Evolutionary conservation across 2,113 vertebrate species (phyloP), one percentile per base, ranked within the genome.

Genomic region (Noturus placidus): DNA sequence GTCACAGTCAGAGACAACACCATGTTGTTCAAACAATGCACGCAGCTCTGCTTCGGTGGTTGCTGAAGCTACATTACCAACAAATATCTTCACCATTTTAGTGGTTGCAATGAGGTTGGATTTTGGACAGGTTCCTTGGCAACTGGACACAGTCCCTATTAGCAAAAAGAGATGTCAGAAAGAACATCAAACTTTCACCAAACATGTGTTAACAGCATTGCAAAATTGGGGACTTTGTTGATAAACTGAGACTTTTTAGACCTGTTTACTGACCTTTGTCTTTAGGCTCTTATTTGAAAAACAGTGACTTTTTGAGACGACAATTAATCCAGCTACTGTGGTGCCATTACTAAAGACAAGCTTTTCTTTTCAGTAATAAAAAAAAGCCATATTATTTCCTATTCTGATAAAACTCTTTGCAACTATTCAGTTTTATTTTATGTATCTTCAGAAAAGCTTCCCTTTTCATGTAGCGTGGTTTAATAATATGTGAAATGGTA

Each of bases 51-150:
- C 90, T 69, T 94, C 92, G 0, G 93, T 94, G 79, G 93, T 93
- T 0, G 90, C 90, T 25, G 93, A 91, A 70, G 93, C 93, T 82
- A 95, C 89, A 54, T 94, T 94, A 76, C 94, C 94, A 35, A 95
- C 93, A 84, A 95, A 95, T 87, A 95, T 93, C 92, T 95, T 95
- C 90, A 95, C 94, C 94, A 95, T 94, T 70, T 88, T 86, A 80
- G 46, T 52, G 50, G 82, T 35, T 80, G 4, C 22, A 38, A 82
- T n/a, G 33, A 79, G 35, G 54, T 54, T 10, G 54, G 46, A 30
- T 3, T 52, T 52, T 52, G 69, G 46, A 22, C 50, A 56, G 72
- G 82, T 61, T 90, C 61, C 67, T 46, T 86, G 30, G 86, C 35
- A 63, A 52, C 30, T 38, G 80, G 35, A 76, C 15, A 5, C 54